phyloP scores from a whole-genome alignment of 1,140 invertebrate genomes.

The Zaprionus inermis region DNA sequence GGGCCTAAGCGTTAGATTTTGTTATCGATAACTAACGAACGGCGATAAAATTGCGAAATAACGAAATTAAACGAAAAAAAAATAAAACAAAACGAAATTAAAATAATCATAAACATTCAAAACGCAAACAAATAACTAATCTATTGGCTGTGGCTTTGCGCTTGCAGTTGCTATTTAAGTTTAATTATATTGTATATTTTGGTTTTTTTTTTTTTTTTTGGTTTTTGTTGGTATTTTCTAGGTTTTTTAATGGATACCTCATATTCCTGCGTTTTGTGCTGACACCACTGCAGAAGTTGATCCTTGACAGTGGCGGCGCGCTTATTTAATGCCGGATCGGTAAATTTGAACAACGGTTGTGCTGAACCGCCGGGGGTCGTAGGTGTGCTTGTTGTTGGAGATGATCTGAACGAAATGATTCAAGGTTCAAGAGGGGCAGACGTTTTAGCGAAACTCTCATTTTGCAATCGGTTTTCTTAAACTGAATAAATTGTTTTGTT shows the following conservation, averaged over 20 bases:
- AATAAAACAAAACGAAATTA: constrained; percentile 22
- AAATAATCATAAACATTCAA: constrained; percentile 23
- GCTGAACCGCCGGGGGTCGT: constrained; percentile 85
- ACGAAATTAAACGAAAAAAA: constrained; percentile 25
- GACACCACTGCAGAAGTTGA: constrained; percentile 97
- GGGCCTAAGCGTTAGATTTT: constrained; percentile 54
- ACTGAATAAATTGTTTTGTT: background rate
- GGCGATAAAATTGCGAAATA: constrained; percentile 41
- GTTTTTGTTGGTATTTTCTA: constrained; percentile 48
- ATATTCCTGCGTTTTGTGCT: constrained; percentile 97
- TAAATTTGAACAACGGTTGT: constrained; percentile 92
- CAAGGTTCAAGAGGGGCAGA: constrained; percentile 72
- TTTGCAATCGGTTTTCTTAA: constrained; percentile 29
- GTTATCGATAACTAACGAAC: constrained; percentile 53
- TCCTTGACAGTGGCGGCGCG: constrained; percentile 97
- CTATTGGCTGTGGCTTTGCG: constrained; percentile 59
- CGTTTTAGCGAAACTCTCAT: constrained; percentile 75
- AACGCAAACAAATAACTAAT: constrained; percentile 25
- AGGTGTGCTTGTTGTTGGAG: constrained; percentile 87
- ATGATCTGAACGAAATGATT: constrained; percentile 86
- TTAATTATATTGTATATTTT: constrained; percentile 26
- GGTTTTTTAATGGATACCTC: constrained; percentile 87
- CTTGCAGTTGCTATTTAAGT: constrained; percentile 34
- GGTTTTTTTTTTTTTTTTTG: constrained; percentile 25
- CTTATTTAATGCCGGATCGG: constrained; percentile 92